Evolutionary conservation across 92 coral and sea anemone genomes (phyloP), one percentile per base, ranked within the genome.

Genomic region (Ricordea florida): DNA sequence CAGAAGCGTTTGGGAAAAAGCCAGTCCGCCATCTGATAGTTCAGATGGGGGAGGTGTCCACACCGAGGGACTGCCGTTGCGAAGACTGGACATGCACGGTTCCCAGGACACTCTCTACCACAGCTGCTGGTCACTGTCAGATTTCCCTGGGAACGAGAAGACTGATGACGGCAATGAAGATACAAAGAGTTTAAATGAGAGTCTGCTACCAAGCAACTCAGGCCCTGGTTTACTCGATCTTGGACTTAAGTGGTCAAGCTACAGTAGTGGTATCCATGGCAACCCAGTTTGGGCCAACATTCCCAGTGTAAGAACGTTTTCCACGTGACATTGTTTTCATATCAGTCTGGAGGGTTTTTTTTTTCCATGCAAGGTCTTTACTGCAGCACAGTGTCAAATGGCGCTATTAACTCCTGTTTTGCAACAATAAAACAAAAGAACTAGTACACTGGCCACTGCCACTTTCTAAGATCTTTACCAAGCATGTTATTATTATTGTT

Each of bases 1-100:
- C 34, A 96, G 99, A 90, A 92, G 90, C 83, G 99, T 96, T 0
- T 96, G 99, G 99, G 97, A 89, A 41, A 94, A 87, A 10, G 78
- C 80, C 15, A 66, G 66, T 28, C 88, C 86, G 15, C 81, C 79
- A 13, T 27, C 67, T 1, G 76, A 53, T 38, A 23, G 48, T n/a
- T 18, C 50, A 3, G 30, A 69, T 2, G 11, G 57, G 35, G 64
- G 29, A 2, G 57, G 44, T 36, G 37, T 32, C 32, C 30, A 70
- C 24, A 22, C 56, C 1, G 88, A 88, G 27, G 65, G 69, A 26
- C 40, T 87, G 1, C 53, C 44, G 44, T 63, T 62, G 15, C 85
- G 83, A 18, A 64, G 69, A 55, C 80, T 85, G 46, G 92, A 92
- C 53, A 79, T 57, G 24, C 81, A 75, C 31, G 93, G 93, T 14